These are phyloP conservation scores for Harmothoe impar DNA, from an alignment of 2,888 invertebrate species.

Conservation along the genomic window DNA sequence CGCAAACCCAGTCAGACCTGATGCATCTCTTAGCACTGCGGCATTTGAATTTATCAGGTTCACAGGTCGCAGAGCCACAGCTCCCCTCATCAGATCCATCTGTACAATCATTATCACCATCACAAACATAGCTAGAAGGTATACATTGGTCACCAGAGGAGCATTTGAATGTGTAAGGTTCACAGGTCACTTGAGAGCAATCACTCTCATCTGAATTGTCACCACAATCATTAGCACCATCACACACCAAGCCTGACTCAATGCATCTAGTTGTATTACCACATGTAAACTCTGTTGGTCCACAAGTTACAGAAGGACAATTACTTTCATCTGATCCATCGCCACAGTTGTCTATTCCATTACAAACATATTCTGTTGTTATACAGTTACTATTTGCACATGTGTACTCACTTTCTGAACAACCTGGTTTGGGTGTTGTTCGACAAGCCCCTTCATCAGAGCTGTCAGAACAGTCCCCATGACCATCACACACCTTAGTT, in stretches of 20 bases:
- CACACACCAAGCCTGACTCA: neutral
- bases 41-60: neutral
- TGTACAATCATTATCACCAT: neutral
- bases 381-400: neutral
- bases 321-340: constrained; percentile 1
- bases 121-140: neutral
- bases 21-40: neutral
- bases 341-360: neutral
- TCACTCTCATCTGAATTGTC: constrained; percentile 18
- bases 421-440: neutral
- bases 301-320: neutral
- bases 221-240: neutral
- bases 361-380: neutral
- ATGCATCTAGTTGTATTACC: neutral
- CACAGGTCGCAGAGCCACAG: neutral
- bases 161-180: neutral
- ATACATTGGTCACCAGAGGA: neutral
- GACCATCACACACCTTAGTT: neutral
- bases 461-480: neutral
- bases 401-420: neutral
- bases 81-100: neutral
- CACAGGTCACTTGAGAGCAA: neutral
- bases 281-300: neutral
- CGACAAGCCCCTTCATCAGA: neutral
- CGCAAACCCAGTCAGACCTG: neutral